A percentile compares a stretch with the other conserved stretches of the same genome.
These are phyloP conservation scores for Heteromyza rotundicornis DNA, from an alignment of 2,888 invertebrate genomes.

Conservation along the genomic window DNA sequence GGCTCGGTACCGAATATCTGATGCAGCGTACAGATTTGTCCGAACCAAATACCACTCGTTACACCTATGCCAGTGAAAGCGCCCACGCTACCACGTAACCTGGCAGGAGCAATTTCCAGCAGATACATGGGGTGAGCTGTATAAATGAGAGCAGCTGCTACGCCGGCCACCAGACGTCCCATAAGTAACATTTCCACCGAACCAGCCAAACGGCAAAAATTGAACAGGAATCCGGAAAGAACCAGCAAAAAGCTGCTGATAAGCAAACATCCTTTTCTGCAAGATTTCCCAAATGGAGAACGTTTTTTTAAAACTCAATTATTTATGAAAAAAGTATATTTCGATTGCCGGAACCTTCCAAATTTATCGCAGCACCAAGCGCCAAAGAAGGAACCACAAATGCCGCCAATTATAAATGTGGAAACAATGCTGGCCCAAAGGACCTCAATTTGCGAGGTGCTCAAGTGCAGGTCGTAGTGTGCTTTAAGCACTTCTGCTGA, in stretches of 20 bases:
- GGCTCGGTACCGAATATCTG: slow-evolving; percentile 66
- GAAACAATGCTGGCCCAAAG: slow-evolving; percentile 86
- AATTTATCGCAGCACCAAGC: slow-evolving; percentile 75
- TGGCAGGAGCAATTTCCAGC: slow-evolving; percentile 80
- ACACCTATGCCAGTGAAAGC: slow-evolving; percentile 72
- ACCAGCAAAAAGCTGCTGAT: slow-evolving; percentile 72
- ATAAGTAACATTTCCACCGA: slow-evolving; percentile 79
- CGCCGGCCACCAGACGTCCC: slow-evolving; percentile 79
- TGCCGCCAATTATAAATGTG: slow-evolving; percentile 87
- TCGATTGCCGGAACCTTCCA: slow-evolving; percentile 65
- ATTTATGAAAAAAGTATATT: no score
- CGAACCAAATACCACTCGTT: slow-evolving; percentile 53
- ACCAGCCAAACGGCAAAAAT: slow-evolving; percentile 69
- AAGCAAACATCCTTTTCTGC: slow-evolving; percentile 69
- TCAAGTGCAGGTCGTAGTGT: slow-evolving; percentile 67
- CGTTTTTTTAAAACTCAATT: no score
- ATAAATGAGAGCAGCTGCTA: slow-evolving; percentile 79
- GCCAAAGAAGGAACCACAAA: slow-evolving; percentile 81
- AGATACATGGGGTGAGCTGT: slow-evolving; percentile 89
- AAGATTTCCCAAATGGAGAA: no score
- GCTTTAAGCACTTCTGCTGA: slow-evolving; percentile 71
- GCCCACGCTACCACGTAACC: slow-evolving; percentile 79
- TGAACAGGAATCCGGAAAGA: slow-evolving; percentile 72
- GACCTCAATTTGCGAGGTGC: slow-evolving; percentile 66
- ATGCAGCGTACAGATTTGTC: slow-evolving; percentile 50